phyloP scores from a whole-genome alignment of 2,797 vertebrate genomes.

The Distichodus sexfasciatus region DNA sequence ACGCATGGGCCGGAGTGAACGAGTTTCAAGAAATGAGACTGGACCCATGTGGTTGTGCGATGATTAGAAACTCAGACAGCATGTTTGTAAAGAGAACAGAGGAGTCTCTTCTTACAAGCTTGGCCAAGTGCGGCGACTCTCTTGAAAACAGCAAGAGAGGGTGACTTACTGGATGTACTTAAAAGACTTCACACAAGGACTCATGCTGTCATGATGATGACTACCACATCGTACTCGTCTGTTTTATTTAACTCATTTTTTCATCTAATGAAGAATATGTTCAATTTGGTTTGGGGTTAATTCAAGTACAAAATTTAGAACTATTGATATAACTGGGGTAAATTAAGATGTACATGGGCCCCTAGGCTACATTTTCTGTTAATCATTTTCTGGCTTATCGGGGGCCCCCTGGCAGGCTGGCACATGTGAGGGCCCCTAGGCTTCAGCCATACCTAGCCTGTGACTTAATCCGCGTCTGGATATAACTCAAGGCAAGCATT shows the following conservation, averaged over 20 bases:
- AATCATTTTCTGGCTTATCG: too few relatives aligned
- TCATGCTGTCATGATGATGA: not conserved
- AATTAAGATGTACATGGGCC: too few relatives aligned
- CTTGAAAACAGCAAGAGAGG: not conserved
- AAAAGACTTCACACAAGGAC: not conserved
- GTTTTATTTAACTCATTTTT: too few relatives aligned
- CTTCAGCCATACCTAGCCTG: too few relatives aligned
- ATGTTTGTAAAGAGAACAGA: not conserved
- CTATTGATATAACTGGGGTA: too few relatives aligned
- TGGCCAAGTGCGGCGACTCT: not conserved
- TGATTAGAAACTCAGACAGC: not conserved
- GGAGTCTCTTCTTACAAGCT: not conserved
- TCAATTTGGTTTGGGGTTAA: too few relatives aligned
- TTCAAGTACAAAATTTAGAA: too few relatives aligned
- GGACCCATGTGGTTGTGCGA: not conserved
- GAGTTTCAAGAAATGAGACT: not conserved
- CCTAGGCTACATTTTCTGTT: too few relatives aligned
- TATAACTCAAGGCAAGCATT: too few relatives aligned
- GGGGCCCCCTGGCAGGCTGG: too few relatives aligned
- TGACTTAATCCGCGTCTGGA: too few relatives aligned
- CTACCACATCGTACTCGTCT: not conserved
- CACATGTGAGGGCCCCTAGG: too few relatives aligned
- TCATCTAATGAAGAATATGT: constrained; percentile 17
- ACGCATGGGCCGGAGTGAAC: not conserved
- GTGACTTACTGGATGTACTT: not conserved